These are phyloP conservation scores for Scaptomyza tumidula DNA, from an alignment of 2,888 invertebrate genomes.

Conservation along the genomic window DNA sequence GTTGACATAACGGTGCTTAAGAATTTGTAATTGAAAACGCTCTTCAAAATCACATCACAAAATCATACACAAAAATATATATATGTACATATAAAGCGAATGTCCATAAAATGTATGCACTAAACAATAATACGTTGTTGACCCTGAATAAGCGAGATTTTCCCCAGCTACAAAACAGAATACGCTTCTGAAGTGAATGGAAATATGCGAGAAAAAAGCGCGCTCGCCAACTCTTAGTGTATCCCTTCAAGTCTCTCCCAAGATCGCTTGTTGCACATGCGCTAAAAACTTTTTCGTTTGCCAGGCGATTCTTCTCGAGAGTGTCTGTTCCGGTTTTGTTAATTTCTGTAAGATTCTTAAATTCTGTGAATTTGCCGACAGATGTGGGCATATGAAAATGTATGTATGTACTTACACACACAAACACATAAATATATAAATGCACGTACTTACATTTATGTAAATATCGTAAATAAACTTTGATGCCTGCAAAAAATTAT, in stretches of 20 bases:
- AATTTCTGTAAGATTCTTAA: constrained; percentile 47
- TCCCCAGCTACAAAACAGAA: constrained; percentile 33
- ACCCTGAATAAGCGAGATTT: constrained; percentile 59
- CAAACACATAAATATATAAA: not conserved
- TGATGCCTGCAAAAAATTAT: constrained; percentile 22
- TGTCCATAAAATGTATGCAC: constrained; percentile 13
- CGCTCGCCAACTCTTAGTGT: not conserved
- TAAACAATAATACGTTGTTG: constrained; percentile 40
- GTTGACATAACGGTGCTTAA: constrained; percentile 35
- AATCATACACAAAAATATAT: not conserved
- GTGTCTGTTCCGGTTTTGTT: constrained; percentile 42
- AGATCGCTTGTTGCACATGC: constrained; percentile 24
- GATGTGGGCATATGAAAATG: not conserved
- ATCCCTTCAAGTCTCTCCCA: not conserved
- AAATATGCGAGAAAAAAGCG: constrained; percentile 32
- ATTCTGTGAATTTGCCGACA: constrained; percentile 42
- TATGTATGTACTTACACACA: not conserved
- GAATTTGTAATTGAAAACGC: constrained; percentile 71
- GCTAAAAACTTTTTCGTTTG: constrained; percentile 35
- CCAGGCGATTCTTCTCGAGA: constrained; percentile 14
- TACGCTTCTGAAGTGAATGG: constrained; percentile 35
- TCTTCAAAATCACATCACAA: constrained; percentile 32
- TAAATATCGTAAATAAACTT: constrained; percentile 1
- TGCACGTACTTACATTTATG: not conserved
- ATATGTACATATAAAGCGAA: constrained; percentile 10